Conservation (phyloP, 2,888 invertebrate genomes). For the Atethmia centrago region DNA sequence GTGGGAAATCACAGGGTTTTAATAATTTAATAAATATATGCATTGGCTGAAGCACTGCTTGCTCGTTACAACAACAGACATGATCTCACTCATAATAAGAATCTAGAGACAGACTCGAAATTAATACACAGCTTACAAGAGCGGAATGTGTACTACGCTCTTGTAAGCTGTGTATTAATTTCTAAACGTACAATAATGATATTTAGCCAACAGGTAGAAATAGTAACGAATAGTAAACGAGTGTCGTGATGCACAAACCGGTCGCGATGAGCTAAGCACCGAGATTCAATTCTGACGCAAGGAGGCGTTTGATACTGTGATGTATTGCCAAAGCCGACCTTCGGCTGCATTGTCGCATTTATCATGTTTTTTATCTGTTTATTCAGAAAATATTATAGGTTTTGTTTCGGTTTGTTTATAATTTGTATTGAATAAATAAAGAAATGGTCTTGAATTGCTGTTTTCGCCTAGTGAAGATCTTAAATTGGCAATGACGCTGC, state of each 20-base stretch:
- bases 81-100: neutral
- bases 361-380: constrained; percentile 44
- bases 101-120: constrained; percentile 3
- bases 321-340: constrained; percentile 56
- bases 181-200: constrained; percentile 45
- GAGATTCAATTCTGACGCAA: constrained; percentile 65
- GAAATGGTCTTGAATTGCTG: constrained; percentile 21
- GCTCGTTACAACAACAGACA: neutral
- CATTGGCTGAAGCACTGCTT: neutral
- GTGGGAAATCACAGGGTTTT: neutral
- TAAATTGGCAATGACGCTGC: constrained; percentile 34
- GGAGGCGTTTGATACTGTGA: constrained; percentile 50
- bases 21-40: neutral
- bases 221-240: constrained; percentile 64
- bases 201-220: constrained; percentile 55
- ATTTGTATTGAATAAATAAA: constrained; percentile 34
- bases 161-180: no score
- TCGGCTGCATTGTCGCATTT: constrained; percentile 50
- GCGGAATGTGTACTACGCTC: no score
- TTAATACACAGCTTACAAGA: constrained; percentile 12
- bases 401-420: constrained; percentile 31
- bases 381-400: constrained; percentile 26
- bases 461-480: constrained; percentile 21
- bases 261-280: constrained; percentile 68
- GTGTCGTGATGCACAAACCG: constrained; percentile 64